Percentiles rank a stretch among this genome's conserved stretches.
These are phyloP conservation scores for Amia ocellicauda DNA, from an alignment of 2,113 vertebrate genomes.

Conservation along the genomic window DNA sequence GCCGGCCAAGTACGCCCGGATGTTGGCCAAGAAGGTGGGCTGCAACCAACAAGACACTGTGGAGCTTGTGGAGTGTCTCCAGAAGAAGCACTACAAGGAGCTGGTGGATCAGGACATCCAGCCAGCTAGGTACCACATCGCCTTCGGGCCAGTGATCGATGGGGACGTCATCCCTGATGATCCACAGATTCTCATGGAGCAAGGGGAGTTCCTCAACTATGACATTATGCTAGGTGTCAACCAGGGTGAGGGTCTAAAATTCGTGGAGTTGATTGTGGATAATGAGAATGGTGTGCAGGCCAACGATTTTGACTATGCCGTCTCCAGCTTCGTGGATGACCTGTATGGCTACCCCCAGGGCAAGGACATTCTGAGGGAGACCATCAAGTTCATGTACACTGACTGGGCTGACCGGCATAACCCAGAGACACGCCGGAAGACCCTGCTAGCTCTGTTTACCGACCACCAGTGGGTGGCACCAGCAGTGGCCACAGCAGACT, in stretches of 20 bases:
- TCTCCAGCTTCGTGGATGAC: constrained; percentile 97
- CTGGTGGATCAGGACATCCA: constrained; percentile 98
- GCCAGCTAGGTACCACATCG: constrained; percentile 95
- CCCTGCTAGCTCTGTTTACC: constrained; percentile 89
- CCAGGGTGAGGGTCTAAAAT: constrained; percentile 95
- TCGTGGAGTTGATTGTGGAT: constrained; percentile 97
- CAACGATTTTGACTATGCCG: constrained; percentile 97
- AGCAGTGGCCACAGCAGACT: constrained; percentile 94
- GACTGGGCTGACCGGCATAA: constrained; percentile 98
- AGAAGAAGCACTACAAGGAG: constrained; percentile 96
- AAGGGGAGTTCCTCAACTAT: constrained; percentile 98
- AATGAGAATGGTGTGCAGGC: constrained; percentile 95
- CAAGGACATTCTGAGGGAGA: constrained; percentile 95
- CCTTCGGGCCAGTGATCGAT: constrained; percentile 97
- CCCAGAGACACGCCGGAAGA: constrained; percentile 93
- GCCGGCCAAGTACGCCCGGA: constrained; percentile 92
- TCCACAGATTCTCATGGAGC: constrained; percentile 97
- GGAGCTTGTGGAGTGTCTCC: constrained; percentile 89
- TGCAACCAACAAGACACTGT: constrained; percentile 94
- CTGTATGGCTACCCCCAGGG: constrained; percentile 96
- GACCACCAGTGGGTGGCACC: constrained; percentile 99
- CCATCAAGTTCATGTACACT: constrained; percentile 98
- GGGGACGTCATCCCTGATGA: constrained; percentile 97
- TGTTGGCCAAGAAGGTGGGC: constrained; percentile 93
- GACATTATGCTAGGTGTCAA: constrained; percentile 98